Evolutionary conservation across 2,888 invertebrate species (phyloP).

Genomic region (Mimas tiliae): DNA sequence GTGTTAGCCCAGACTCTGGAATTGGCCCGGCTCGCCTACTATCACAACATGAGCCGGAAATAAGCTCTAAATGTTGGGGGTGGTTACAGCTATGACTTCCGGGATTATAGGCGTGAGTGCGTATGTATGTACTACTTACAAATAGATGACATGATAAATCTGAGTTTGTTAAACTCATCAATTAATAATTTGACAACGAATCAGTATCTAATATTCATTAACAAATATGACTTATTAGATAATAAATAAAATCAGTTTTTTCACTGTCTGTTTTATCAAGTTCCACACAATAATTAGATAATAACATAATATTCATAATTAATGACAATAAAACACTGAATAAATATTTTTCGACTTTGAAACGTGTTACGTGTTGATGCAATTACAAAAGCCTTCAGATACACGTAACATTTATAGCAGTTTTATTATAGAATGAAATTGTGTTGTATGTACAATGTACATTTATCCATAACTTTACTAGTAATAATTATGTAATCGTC

Average conservation of each 20-base stretch:
- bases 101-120: too few relatives aligned
- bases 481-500: not conserved
- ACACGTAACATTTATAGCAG: not conserved
- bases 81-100: too few relatives aligned
- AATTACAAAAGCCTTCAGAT: constrained; percentile 17
- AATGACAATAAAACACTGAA: constrained; percentile 24
- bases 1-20: too few relatives aligned
- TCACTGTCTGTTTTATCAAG: not conserved
- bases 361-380: constrained; percentile 27
- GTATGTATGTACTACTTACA: too few relatives aligned
- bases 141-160: too few relatives aligned
- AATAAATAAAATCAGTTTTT: not conserved
- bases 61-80: too few relatives aligned
- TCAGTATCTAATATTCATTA: too few relatives aligned
- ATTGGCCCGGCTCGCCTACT: too few relatives aligned
- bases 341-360: constrained; percentile 35
- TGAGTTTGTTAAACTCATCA: too few relatives aligned
- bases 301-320: not conserved
- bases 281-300: not conserved
- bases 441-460: too few relatives aligned
- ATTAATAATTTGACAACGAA: too few relatives aligned
- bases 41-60: too few relatives aligned
- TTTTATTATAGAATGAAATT: not conserved
- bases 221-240: not conserved
- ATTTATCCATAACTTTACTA: not conserved